Evolutionary conservation across 2,888 invertebrate species (phyloP).

Genomic region (Thera obeliscata): DNA sequence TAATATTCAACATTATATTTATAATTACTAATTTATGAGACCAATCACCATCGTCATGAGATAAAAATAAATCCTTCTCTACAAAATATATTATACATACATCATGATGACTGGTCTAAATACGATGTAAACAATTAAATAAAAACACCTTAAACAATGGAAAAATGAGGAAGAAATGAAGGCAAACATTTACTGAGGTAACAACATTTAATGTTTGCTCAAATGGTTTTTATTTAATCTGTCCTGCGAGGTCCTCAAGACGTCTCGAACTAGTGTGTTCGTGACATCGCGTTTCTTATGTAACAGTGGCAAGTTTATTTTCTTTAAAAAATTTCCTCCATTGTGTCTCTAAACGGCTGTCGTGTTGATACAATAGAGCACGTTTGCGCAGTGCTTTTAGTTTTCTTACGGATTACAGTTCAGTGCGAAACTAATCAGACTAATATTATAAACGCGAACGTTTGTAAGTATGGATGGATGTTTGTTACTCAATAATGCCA

Average conservation of each 20-base stretch:
- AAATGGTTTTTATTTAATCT: slow-evolving; percentile 34
- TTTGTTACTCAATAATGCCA: too few species aligned
- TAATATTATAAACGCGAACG: too few species aligned
- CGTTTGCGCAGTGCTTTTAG: slow-evolving; percentile 30
- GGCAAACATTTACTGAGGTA: slow-evolving; percentile 24
- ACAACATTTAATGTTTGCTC: slow-evolving; percentile 26
- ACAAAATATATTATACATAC: too few species aligned
- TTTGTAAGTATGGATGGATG: too few species aligned
- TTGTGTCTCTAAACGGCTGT: slow-evolving; percentile 53
- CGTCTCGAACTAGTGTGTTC: slow-evolving; percentile 51
- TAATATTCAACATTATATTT: too few species aligned
- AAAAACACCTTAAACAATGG: slow-evolving; percentile 2
- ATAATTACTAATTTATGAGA: too few species aligned
- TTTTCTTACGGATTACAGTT: slow-evolving; percentile 17
- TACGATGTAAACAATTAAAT: not conserved
- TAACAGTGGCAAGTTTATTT: slow-evolving; percentile 57
- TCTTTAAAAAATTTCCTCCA: slow-evolving; percentile 56
- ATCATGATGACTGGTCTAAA: too few species aligned
- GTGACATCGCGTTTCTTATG: slow-evolving; percentile 59
- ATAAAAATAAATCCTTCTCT: too few species aligned
- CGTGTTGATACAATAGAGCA: slow-evolving; percentile 45
- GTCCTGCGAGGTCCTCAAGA: slow-evolving; percentile 28
- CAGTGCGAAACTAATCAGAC: not conserved
- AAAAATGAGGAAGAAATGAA: slow-evolving; percentile 6
- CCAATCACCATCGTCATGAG: too few species aligned